Conservation (phyloP, 2,797 vertebrate species). For the Acrossocheilus wenchowensis region DNA sequence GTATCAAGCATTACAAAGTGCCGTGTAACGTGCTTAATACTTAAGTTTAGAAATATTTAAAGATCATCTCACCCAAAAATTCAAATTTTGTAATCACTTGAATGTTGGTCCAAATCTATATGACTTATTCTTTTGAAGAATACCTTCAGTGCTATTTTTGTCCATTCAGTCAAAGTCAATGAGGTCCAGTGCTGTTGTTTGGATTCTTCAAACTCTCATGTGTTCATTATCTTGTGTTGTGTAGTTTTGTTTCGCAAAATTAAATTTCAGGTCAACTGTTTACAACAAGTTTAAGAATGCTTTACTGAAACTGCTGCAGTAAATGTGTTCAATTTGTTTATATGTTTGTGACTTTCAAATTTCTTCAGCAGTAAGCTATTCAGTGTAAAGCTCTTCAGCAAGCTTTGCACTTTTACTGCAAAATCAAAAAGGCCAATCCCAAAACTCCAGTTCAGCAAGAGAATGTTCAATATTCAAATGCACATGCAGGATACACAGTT, state of each 20-base stretch:
- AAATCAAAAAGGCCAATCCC: not conserved
- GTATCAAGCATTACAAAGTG: not conserved
- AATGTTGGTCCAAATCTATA: not conserved
- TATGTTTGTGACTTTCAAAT: not conserved
- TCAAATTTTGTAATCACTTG: not conserved
- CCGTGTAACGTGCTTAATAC: not conserved
- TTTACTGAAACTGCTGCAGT: not conserved
- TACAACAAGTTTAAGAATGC: too few species aligned
- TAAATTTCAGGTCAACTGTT: not conserved
- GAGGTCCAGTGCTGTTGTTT: not conserved
- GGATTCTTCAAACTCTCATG: not conserved
- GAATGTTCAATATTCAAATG: conserved; percentile 26
- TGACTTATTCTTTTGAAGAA: not conserved
- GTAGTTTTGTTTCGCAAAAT: not conserved
- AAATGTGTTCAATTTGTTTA: not conserved
- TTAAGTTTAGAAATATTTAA: not conserved
- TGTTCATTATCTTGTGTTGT: not conserved
- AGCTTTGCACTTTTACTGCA: not conserved
- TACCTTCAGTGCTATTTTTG: not conserved
- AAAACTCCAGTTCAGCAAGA: conserved; percentile 2
- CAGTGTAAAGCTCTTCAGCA: not conserved
- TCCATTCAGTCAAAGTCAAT: not conserved
- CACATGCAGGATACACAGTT: conserved; percentile 4
- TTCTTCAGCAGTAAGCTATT: not conserved
- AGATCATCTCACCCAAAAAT: not conserved